Conservation (phyloP, 2,797 vertebrate species). For the Chlorospingus flavigularis region DNA sequence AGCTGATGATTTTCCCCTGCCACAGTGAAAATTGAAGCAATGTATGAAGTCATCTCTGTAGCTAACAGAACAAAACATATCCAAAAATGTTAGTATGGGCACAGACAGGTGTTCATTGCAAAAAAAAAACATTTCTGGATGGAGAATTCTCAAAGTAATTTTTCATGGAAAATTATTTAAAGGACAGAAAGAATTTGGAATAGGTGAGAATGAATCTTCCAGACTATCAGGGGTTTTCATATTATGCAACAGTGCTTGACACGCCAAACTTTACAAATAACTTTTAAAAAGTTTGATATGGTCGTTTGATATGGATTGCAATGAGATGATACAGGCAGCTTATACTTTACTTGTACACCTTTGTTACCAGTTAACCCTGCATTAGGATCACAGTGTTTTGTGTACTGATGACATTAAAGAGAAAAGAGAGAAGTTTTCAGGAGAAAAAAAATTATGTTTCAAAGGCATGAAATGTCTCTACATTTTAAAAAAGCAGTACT, state of each 20-base stretch:
- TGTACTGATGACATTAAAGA: background rate
- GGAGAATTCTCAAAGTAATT: background rate
- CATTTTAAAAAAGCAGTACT: background rate
- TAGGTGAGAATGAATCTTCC: background rate
- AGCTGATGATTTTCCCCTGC: background rate
- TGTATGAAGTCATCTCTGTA: background rate
- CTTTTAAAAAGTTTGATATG: accelerated
- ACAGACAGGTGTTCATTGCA: background rate
- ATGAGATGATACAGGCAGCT: background rate
- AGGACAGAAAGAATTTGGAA: background rate
- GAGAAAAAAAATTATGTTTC: background rate
- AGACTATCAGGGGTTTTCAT: background rate
- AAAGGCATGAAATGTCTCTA: background rate
- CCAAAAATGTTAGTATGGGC: background rate
- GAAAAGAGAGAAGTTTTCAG: background rate
- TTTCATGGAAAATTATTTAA: background rate
- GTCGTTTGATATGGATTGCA: background rate
- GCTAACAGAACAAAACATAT: background rate
- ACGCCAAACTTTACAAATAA: accelerated
- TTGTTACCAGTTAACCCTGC: background rate
- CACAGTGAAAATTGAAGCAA: background rate
- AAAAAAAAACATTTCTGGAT: background rate
- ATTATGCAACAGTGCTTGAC: background rate
- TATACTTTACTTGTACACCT: background rate
- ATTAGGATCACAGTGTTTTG: background rate